Conservation (phyloP, 2,888 invertebrate genomes). For the Mystacides longicornis region DNA sequence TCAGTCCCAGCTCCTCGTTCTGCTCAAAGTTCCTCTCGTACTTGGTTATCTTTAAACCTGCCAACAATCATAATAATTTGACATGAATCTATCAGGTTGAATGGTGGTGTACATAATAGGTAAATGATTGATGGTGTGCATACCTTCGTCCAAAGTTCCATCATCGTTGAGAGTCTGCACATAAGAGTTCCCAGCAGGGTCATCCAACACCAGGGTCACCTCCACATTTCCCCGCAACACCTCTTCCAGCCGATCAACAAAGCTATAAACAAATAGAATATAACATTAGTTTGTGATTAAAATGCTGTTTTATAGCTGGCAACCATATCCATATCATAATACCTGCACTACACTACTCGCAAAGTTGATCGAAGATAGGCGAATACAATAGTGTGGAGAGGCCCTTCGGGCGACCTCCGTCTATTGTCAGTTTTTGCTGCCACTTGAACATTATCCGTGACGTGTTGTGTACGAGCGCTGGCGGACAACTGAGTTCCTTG, state of each 20-base stretch:
- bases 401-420: too few species aligned
- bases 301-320: too few species aligned
- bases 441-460: too few species aligned
- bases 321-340: too few species aligned
- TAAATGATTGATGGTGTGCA: neutral
- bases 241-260: slow-evolving; percentile 59
- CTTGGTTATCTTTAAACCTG: slow-evolving; percentile 61
- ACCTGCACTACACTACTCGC: too few species aligned
- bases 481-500: too few species aligned
- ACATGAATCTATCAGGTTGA: neutral
- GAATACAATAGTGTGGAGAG: too few species aligned
- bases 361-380: too few species aligned
- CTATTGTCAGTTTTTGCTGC: too few species aligned
- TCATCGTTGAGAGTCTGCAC: slow-evolving; percentile 74
- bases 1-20: slow-evolving; percentile 91
- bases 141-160: slow-evolving; percentile 55
- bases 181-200: slow-evolving; percentile 97
- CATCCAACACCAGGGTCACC: slow-evolving; percentile 80
- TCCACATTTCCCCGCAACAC: slow-evolving; percentile 54
- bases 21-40: slow-evolving; percentile 85
- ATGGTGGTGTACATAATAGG: neutral
- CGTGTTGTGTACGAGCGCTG: too few species aligned
- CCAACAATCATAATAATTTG: neutral
- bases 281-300: too few species aligned
- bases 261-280: slow-evolving; percentile 41